Base-by-base conservation (phyloP, 2,113 vertebrate species). In the Sigmodon hispidus region DNA sequence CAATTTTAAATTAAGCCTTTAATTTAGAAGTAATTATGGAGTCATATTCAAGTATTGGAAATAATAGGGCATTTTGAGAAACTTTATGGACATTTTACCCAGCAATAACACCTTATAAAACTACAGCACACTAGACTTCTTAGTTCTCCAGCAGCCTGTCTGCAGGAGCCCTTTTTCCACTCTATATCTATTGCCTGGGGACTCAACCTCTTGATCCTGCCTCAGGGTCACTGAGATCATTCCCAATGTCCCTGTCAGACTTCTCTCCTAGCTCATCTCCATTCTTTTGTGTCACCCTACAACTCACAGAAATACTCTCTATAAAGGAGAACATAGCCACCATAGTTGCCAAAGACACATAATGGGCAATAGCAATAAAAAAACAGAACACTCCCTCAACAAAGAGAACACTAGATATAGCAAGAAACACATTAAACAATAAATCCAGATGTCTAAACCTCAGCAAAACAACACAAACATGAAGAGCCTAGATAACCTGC, bases 21-120 rank as follows among this genome's bases (percentile, higher is more conserved):
- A 65, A 63, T 79, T 93, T 81, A 93, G 26, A 76, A 21, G 19
- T 59, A 63, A 94, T 52, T 59, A 50, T 55, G 87, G 45, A 80
- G 43, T 90, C 75, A 31, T 50, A 63, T 61, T 70, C 29, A 63
- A 67, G 50, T 67, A 26, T 87, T 50, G 92, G 34, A 96, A 95
- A 89, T 70, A 89, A 77, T 43, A 80, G 12, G 55, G 17, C 75
- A 61, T 85, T 43, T 40, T 52, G 36, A 84, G 40, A 89, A 31
- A 63, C 55, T 31, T 34, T 24, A 7, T 63, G 17, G 34, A 50
- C 34, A n/a, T n/a, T 84, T 43, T 59, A 84, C 26, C 34, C 72
- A 88, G 4, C 57, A 50, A 90, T 29, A 59, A 86, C 21, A 40
- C 13, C 12, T 92, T 67, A 17, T 63, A 92, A 77, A 95, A 69